A percentile compares a stretch with the other conserved stretches of the same genome.
These are phyloP conservation scores for Drosophila ochracea DNA, from an alignment of 2,888 invertebrate genomes.

Conservation along the genomic window DNA sequence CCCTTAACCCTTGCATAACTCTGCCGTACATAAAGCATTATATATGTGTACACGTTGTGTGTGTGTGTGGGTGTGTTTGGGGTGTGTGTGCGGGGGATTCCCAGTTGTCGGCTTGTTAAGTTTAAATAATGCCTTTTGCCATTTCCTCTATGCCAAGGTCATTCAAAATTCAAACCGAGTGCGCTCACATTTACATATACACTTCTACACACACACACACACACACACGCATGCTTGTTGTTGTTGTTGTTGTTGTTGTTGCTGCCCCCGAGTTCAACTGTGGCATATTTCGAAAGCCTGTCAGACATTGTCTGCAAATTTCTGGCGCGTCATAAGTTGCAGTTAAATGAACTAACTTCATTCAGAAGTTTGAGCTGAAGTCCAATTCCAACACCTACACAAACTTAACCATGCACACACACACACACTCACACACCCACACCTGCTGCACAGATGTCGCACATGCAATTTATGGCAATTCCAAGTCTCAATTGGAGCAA, in stretches of 20 bases:
- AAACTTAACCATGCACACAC: constrained; percentile 20
- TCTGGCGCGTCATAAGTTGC: constrained; percentile 75
- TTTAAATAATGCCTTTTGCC: constrained; percentile 82
- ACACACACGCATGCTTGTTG: constrained; percentile 20
- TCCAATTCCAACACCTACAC: constrained; percentile 58
- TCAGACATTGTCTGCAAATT: constrained; percentile 76
- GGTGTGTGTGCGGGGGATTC: constrained; percentile 29
- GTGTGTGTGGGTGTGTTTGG: constrained; percentile 13
- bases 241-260: constrained; percentile 43
- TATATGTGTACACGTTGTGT: constrained; percentile 14
- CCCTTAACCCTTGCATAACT: constrained; percentile 36
- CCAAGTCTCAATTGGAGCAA: constrained; percentile 74
- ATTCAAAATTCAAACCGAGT: constrained; percentile 85
- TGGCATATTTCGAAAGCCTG: constrained; percentile 68
- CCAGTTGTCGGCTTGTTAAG: constrained; percentile 74
- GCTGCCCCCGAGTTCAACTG: constrained; percentile 56
- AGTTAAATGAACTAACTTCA: constrained; percentile 80
- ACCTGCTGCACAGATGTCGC: constrained; percentile 69
- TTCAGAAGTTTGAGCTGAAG: constrained; percentile 53
- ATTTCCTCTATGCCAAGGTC: constrained; percentile 85
- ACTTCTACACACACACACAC: constrained; percentile 32
- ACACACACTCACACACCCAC: constrained; percentile 7
- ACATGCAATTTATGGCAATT: constrained; percentile 80
- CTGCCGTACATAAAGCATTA: constrained; percentile 1
- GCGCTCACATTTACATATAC: constrained; percentile 48